These are phyloP conservation scores for Hylomyscus alleni DNA, from an alignment of 2,797 vertebrate genomes.

Conservation along the genomic window DNA sequence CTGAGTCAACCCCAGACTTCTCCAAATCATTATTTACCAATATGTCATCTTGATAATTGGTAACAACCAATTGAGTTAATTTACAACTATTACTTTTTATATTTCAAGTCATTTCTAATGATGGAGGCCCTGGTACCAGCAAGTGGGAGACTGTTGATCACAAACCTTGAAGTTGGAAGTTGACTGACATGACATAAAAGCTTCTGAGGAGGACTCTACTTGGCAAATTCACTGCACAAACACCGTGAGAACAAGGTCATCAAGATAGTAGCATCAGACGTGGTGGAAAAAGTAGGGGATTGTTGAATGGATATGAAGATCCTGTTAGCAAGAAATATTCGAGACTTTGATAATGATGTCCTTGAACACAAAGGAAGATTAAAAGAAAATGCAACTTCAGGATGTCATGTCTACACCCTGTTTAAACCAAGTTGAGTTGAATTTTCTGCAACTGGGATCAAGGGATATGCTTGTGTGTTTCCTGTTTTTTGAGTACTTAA, in stretches of 20 bases:
- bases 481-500: neutral
- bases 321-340: neutral
- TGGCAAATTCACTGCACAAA: neutral
- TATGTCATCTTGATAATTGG: neutral
- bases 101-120: neutral
- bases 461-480: neutral
- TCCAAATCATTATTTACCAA: neutral
- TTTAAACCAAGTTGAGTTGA: neutral
- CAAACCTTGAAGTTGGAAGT: neutral
- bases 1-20: neutral
- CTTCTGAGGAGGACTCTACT: neutral
- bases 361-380: conserved; percentile 13
- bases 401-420: neutral
- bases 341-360: neutral
- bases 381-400: conserved; percentile 26
- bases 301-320: neutral
- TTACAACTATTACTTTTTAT: conserved; percentile 37
- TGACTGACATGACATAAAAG: neutral
- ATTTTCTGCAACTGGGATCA: neutral
- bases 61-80: neutral
- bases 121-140: neutral
- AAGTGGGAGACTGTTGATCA: neutral
- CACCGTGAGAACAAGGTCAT: neutral
- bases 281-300: neutral
- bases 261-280: neutral